Evolutionary conservation across 2,113 vertebrate species (phyloP), one percentile per base, ranked within the genome.

Genomic region (Osmerus eperlanus): DNA sequence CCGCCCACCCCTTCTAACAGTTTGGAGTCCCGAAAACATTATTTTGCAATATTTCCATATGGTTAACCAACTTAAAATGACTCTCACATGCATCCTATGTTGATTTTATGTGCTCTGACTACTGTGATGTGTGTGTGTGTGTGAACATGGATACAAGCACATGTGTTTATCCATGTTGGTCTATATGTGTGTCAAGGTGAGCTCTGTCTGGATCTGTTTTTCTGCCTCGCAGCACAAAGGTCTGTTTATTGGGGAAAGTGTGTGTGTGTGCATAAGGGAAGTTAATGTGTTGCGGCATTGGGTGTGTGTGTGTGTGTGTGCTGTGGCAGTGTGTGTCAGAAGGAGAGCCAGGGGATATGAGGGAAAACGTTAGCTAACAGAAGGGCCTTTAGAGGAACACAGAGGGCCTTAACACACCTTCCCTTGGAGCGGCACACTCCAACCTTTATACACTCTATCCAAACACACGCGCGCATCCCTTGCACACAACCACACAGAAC

Each of bases 311-410:
- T 62, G 69, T 52, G 71, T 79, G 69, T 79, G 63, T 66, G 65
- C 65, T 55, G 29, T 59, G 29, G 36, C 3, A 54, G 53, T 13
- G 51, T 67, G 61, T 79, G 72, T 87, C 78, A 86, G 80, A 85
- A 78, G 86, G 47, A 76, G 67, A 78, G 81, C 86, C 82, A 88
- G 80, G 82, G 88, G 84, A 90, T 89, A 90, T 85, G 74, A 89
- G 87, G 71, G 65, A 83, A 85, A 85, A 83, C 72, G 86, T 80
- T 76, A 84, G 84, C 84, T 74, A 88, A 90, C 89, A 92, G 85
- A 88, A 86, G 82, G 73, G 76, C 61, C 80, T 90, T 92, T 75
- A 91, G 86, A 80, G 76, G 65, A 41, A 41, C 36, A 41, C 7
- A 41, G 36, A 41, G 36, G 6, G 36, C 5, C 78, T 83, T 81